These are phyloP conservation scores for Anas platyrhynchos DNA, from an alignment of 2,113 vertebrate genomes.

Conservation along the genomic window DNA sequence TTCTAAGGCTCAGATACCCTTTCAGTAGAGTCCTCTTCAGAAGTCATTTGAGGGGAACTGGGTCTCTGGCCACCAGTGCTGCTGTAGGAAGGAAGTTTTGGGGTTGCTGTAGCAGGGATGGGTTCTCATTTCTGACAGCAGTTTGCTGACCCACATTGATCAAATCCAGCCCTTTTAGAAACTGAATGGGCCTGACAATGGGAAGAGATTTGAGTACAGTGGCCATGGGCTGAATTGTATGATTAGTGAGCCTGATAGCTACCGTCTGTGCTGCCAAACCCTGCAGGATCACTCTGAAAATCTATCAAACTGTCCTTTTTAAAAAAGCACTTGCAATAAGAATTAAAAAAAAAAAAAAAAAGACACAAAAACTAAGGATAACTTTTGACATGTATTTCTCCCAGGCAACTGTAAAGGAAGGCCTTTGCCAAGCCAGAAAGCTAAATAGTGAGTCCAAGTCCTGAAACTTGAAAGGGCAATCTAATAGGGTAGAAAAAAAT, in stretches of 20 bases:
- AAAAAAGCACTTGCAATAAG: neutral
- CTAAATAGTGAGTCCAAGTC: neutral
- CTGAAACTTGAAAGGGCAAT: neutral
- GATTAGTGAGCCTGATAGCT: neutral
- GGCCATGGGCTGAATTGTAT: neutral
- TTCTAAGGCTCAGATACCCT: neutral
- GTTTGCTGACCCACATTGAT: neutral
- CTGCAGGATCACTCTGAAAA: neutral
- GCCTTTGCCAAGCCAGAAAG: neutral
- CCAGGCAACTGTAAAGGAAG: neutral
- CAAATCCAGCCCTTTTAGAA: neutral
- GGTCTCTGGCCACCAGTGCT: neutral
- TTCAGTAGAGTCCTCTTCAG: neutral
- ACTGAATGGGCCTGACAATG: fast-evolving
- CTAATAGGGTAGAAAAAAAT: neutral
- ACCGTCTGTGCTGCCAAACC: neutral
- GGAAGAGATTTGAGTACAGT: neutral
- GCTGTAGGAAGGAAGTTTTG: neutral
- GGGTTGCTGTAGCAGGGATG: neutral
- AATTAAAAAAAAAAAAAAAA: neutral
- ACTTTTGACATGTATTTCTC: neutral
- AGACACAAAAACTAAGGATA: neutral
- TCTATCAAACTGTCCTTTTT: neutral
- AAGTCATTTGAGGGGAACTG: neutral
- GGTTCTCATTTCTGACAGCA: neutral